Conservation (phyloP, 2,888 invertebrate species). For the Azorinus chamasolen region DNA sequence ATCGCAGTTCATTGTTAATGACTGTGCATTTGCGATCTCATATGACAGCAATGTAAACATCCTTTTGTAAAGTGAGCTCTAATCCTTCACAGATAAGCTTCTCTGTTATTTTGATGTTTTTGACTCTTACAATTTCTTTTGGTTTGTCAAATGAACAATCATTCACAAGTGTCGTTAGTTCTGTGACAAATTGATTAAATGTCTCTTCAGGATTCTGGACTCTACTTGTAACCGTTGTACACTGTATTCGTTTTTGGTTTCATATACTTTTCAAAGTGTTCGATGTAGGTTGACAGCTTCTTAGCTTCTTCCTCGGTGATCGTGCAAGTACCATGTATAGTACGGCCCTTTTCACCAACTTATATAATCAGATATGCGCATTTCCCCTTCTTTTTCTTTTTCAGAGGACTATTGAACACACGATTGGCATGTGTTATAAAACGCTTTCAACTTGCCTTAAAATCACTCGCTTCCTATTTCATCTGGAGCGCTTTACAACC, state of each 20-base stretch:
- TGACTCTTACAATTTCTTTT: too few relatives aligned
- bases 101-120: constrained; percentile 42
- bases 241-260: constrained; percentile 48
- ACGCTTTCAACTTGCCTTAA: too few relatives aligned
- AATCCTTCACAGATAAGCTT: constrained; percentile 46
- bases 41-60: constrained; percentile 37
- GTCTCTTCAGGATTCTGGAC: constrained; percentile 42
- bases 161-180: too few relatives aligned
- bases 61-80: constrained; percentile 46
- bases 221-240: constrained; percentile 55
- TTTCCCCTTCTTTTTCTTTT: constrained; percentile 30
- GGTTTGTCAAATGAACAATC: too few relatives aligned
- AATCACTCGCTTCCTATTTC: too few relatives aligned
- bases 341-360: constrained; percentile 51
- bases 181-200: constrained; percentile 60
- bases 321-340: constrained; percentile 29
- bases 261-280: constrained; percentile 33
- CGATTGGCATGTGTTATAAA: too few relatives aligned
- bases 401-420: too few relatives aligned
- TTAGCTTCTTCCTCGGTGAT: constrained; percentile 11
- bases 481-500: too few relatives aligned
- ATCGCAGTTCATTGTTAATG: constrained; percentile 28
- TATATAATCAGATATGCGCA: constrained; percentile 44
- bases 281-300: constrained; percentile 12
- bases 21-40: constrained; percentile 43